Conservation (phyloP, 37 sponge, comb jelly and placozoan genomes). For the Beroe forskalii region DNA sequence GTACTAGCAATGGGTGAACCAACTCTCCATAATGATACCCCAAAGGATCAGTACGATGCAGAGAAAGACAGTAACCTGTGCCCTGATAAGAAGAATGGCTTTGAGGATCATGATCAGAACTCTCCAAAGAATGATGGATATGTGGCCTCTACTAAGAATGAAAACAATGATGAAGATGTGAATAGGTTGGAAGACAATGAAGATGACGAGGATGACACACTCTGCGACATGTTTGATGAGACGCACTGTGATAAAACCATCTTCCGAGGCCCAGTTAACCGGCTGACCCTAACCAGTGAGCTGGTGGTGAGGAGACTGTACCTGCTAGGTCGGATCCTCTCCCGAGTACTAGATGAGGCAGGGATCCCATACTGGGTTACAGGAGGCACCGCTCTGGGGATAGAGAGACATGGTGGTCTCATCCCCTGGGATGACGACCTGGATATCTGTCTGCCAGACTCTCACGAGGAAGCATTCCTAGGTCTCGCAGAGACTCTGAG, state of each 20-base stretch:
- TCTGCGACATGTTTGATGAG: not conserved
- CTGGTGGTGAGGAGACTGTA: not conserved
- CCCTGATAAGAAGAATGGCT: too few relatives aligned
- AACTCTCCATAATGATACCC: too few relatives aligned
- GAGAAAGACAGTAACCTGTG: too few relatives aligned
- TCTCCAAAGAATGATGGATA: too few relatives aligned
- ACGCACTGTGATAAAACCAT: not conserved
- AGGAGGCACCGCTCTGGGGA: slow-evolving; percentile 5
- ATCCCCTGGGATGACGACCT: slow-evolving; percentile 65
- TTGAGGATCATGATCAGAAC: too few relatives aligned
- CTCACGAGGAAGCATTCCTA: not conserved
- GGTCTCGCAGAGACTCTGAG: not conserved
- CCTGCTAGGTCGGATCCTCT: not conserved
- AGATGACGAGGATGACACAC: too few relatives aligned
- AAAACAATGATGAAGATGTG: too few relatives aligned
- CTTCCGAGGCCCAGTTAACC: not conserved
- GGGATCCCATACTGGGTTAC: slow-evolving; percentile 31
- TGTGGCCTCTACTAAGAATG: too few relatives aligned
- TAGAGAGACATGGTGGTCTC: slow-evolving; percentile 26
- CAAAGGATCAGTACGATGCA: too few relatives aligned
- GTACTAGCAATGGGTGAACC: too few relatives aligned
- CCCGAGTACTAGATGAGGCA: not conserved
- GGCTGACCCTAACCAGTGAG: not conserved
- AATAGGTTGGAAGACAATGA: too few relatives aligned
- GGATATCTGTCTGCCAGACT: not conserved